Evolutionary conservation across 1,140 invertebrate species (phyloP).

Genomic region (Euura lappo): DNA sequence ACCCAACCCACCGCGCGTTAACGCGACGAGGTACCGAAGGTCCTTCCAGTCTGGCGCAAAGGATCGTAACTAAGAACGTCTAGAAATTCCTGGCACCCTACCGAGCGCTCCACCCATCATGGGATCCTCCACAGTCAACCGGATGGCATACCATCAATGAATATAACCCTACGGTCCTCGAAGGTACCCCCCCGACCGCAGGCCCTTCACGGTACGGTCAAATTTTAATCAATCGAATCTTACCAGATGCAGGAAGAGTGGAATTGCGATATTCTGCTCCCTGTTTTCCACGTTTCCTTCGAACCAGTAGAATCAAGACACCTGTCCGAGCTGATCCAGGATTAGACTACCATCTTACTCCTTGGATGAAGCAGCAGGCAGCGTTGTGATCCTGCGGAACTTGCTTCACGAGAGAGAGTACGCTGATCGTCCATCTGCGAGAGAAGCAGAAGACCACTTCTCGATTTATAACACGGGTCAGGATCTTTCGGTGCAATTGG

Average conservation of each 20-base stretch:
- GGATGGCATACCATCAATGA: conserved; percentile 2
- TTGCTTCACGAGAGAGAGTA: background rate
- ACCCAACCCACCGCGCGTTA: background rate
- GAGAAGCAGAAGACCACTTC: background rate
- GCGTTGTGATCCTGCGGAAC: background rate
- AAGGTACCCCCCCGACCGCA: too few relatives aligned
- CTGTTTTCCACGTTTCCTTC: too few relatives aligned
- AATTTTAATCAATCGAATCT: too few relatives aligned
- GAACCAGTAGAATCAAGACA: background rate
- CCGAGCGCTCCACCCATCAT: conserved; percentile 31
- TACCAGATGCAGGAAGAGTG: too few relatives aligned
- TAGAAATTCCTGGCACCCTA: conserved; percentile 44
- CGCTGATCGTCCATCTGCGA: too few relatives aligned
- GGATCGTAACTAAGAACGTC: conserved; percentile 33
- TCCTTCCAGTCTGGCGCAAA: conserved; percentile 26
- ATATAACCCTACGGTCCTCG: background rate
- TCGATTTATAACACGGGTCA: conserved; percentile 7
- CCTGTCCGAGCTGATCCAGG: conserved; percentile 1
- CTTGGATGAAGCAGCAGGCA: background rate
- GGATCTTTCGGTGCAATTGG: conserved; percentile 5
- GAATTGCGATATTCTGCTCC: too few relatives aligned
- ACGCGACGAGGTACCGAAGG: conserved; percentile 15
- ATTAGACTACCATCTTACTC: conserved; percentile 7
- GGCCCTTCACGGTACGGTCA: too few relatives aligned
- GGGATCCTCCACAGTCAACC: background rate